A percentile compares a stretch with the other conserved stretches of the same genome.
Evolutionary conservation across 1,140 invertebrate genomes (phyloP).

Genomic region (Lepidurus couesii): DNA sequence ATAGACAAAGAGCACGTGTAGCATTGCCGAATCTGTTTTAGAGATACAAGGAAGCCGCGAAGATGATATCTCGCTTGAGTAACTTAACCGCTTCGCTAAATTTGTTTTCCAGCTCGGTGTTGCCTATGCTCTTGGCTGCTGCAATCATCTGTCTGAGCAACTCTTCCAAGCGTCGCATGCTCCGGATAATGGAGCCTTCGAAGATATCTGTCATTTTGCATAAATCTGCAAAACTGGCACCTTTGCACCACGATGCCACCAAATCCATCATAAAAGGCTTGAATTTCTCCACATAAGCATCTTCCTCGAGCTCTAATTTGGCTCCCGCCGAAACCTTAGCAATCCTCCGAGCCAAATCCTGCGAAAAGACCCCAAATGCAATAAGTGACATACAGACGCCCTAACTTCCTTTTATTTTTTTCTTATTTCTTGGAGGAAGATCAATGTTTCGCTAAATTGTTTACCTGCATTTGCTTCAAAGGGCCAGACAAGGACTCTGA

Average conservation of each 20-base stretch:
- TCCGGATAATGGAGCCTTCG: constrained; percentile 94
- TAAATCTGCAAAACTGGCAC: constrained; percentile 82
- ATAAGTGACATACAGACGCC: neutral
- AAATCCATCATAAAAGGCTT: constrained; percentile 96
- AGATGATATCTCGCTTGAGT: constrained; percentile 97
- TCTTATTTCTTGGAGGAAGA: neutral
- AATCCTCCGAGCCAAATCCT: constrained; percentile 79
- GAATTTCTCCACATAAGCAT: constrained; percentile 86
- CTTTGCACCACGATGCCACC: constrained; percentile 93
- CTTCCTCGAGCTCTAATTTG: constrained; percentile 84
- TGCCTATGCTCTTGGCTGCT: constrained; percentile 94
- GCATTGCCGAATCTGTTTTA: constrained; percentile 47
- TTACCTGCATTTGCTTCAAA: constrained; percentile 74
- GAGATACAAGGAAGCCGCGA: constrained; percentile 96
- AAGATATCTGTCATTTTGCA: constrained; percentile 98
- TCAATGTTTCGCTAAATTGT: neutral
- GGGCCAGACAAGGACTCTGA: constrained; percentile 82
- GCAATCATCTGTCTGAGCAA: constrained; percentile 89
- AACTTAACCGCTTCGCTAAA: constrained; percentile 87
- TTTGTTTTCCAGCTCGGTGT: constrained; percentile 91
- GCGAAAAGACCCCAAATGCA: constrained; percentile 25
- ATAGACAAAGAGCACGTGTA: neutral
- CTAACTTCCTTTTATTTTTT: neutral
- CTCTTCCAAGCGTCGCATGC: constrained; percentile 94
- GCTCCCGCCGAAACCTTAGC: constrained; percentile 86